These are phyloP conservation scores for Dicycla oo DNA, from an alignment of 2,888 invertebrate genomes.

Conservation along the genomic window DNA sequence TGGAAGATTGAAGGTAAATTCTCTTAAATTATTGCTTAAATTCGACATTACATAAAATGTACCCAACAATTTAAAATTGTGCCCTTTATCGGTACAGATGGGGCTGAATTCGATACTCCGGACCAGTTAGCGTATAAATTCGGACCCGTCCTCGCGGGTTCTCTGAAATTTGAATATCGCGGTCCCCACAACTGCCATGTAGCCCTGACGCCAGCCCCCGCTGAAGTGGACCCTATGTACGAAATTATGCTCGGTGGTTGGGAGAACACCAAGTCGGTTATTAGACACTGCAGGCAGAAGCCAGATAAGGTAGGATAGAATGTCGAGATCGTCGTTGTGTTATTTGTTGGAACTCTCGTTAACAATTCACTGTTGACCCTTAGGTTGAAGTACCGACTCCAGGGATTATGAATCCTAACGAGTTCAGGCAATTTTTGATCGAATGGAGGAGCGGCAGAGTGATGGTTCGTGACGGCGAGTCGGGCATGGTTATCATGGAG, in stretches of 20 bases:
- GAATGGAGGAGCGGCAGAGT: slow-evolving; percentile 90
- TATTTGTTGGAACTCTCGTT: slow-evolving; percentile 46
- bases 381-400: slow-evolving; percentile 91
- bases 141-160: slow-evolving; percentile 89
- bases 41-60: slow-evolving; percentile 79
- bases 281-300: slow-evolving; percentile 91
- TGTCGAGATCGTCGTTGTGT: slow-evolving; percentile 68
- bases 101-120: slow-evolving; percentile 89
- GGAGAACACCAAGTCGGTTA: slow-evolving; percentile 92
- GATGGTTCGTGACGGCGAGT: slow-evolving; percentile 84
- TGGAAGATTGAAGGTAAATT: slow-evolving; percentile 95
- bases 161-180: slow-evolving; percentile 90
- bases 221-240: slow-evolving; percentile 91
- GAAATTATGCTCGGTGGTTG: slow-evolving; percentile 93
- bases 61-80: slow-evolving; percentile 84
- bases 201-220: slow-evolving; percentile 89
- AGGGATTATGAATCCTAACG: slow-evolving; percentile 89
- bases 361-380: slow-evolving; percentile 65
- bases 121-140: slow-evolving; percentile 91
- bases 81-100: slow-evolving; percentile 85
- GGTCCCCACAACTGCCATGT: slow-evolving; percentile 92
- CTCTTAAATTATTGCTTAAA: slow-evolving; percentile 9
- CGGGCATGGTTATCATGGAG: slow-evolving; percentile 89
- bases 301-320: slow-evolving; percentile 91
- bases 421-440: slow-evolving; percentile 90